Conservation (phyloP, 2,113 vertebrate species). For the Chinchilla lanigera region DNA sequence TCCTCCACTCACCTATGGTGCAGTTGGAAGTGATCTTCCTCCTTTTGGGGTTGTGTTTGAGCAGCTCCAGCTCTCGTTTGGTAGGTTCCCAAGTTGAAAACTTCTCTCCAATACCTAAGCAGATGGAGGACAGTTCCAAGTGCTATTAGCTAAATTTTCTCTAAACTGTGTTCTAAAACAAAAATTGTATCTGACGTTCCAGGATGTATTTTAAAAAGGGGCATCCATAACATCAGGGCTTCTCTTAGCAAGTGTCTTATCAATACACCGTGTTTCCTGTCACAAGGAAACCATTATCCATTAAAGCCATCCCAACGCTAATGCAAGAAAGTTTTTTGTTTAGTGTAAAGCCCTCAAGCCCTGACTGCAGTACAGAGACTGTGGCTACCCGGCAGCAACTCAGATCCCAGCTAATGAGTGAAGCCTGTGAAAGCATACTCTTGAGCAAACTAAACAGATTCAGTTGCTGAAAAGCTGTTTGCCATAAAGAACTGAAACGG, state of each 20-base stretch:
- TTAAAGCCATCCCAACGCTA: conserved; percentile 22
- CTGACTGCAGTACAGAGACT: not conserved
- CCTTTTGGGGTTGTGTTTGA: conserved; percentile 99
- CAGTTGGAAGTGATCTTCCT: conserved; percentile 99
- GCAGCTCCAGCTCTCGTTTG: conserved; percentile 97
- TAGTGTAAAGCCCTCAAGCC: not conserved
- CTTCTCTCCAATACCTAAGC: conserved; percentile 96
- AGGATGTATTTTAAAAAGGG: conserved; percentile 35
- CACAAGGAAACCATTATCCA: conserved; percentile 20
- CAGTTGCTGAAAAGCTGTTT: conserved; percentile 69
- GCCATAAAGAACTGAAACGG: conserved; percentile 42
- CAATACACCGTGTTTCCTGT: not conserved
- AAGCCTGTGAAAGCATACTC: not conserved
- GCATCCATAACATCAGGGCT: not conserved
- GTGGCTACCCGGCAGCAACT: not conserved
- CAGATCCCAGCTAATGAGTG: accelerated
- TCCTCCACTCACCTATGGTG: conserved; percentile 93
- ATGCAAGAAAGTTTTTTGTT: not conserved
- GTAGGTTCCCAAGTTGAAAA: conserved; percentile 99
- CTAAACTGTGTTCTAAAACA: not conserved
- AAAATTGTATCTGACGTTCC: not conserved
- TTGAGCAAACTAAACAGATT: not conserved
- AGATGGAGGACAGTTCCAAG: conserved; percentile 75
- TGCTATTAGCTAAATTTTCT: conserved; percentile 51
- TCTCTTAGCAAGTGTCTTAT: not conserved